phyloP scores from a whole-genome alignment of 2,888 invertebrate genomes.

The Temnothorax ravouxi region DNA sequence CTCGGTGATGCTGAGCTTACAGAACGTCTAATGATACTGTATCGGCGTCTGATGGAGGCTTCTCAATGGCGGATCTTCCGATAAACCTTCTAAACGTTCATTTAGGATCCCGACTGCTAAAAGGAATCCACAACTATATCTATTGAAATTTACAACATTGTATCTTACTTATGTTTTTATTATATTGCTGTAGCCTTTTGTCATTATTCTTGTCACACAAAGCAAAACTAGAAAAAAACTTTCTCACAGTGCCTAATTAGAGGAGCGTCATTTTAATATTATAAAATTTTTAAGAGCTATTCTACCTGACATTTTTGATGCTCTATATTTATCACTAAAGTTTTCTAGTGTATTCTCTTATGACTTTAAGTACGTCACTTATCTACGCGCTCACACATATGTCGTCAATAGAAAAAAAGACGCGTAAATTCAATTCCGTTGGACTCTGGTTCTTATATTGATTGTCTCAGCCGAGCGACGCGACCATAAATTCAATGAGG shows the following conservation, averaged over 20 bases:
- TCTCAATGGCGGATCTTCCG: slow-evolving; percentile 2
- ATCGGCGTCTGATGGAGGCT: slow-evolving; percentile 50
- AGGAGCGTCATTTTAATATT: background rate
- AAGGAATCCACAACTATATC: background rate
- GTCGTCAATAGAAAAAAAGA: slow-evolving; percentile 29
- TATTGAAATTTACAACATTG: background rate
- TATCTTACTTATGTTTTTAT: slow-evolving; percentile 7
- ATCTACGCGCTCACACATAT: slow-evolving; percentile 27
- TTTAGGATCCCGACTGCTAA: slow-evolving; percentile 7
- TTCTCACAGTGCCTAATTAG: background rate
- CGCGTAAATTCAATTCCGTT: slow-evolving; percentile 49
- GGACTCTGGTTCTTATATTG: slow-evolving; percentile 39
- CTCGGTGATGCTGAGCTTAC: slow-evolving; percentile 69
- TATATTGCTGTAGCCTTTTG: background rate
- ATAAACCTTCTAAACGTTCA: slow-evolving; percentile 14
- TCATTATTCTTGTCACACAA: background rate
- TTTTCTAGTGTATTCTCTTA: background rate
- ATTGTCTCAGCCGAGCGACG: slow-evolving; percentile 52
- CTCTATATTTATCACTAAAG: background rate
- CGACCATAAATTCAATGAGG: slow-evolving; percentile 54
- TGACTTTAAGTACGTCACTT: slow-evolving; percentile 4
- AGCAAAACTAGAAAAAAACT: background rate
- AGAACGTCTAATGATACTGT: slow-evolving; percentile 72
- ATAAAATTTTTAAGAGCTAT: background rate
- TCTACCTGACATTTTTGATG: too few relatives aligned